phyloP scores from a whole-genome alignment of 2,797 vertebrate genomes.

The Threskiornis aethiopicus region DNA sequence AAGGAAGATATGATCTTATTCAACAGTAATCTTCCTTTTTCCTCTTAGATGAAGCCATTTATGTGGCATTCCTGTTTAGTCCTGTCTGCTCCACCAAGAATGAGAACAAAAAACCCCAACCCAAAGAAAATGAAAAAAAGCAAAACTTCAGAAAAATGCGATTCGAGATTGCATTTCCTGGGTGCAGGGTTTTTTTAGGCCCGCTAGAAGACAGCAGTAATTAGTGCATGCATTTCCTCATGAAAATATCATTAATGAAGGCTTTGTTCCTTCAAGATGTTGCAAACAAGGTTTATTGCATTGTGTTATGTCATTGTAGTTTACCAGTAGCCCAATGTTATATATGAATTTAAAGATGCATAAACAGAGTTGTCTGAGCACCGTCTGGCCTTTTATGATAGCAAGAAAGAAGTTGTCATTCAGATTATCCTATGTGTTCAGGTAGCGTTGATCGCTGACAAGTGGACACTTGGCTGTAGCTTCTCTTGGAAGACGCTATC shows the following conservation, averaged over 20 bases:
- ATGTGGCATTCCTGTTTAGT: neutral
- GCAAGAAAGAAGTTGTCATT: neutral
- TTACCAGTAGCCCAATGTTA: conserved; percentile 51
- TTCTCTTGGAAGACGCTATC: neutral
- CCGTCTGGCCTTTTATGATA: neutral
- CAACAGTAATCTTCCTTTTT: neutral
- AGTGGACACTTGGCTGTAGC: neutral
- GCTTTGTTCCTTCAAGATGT: conserved; percentile 67
- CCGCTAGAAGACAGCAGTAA: conserved; percentile 54
- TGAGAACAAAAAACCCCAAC: neutral
- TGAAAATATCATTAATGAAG: conserved; percentile 75
- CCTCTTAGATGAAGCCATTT: neutral
- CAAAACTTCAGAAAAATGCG: neutral
- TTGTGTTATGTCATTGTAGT: conserved; percentile 34
- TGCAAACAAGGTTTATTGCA: conserved; percentile 50
- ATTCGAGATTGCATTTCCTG: conserved; percentile 12
- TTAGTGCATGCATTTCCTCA: conserved; percentile 71
- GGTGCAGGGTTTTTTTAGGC: conserved; percentile 22
- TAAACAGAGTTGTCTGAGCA: neutral
- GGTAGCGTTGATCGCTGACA: neutral
- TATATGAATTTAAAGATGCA: neutral
- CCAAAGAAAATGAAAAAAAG: neutral
- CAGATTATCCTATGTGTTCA: neutral
- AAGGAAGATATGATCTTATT: neutral
- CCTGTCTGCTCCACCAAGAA: neutral